These are phyloP conservation scores for Phymorhynchus buccinoides DNA, from an alignment of 1,140 invertebrate genomes.

Conservation along the genomic window DNA sequence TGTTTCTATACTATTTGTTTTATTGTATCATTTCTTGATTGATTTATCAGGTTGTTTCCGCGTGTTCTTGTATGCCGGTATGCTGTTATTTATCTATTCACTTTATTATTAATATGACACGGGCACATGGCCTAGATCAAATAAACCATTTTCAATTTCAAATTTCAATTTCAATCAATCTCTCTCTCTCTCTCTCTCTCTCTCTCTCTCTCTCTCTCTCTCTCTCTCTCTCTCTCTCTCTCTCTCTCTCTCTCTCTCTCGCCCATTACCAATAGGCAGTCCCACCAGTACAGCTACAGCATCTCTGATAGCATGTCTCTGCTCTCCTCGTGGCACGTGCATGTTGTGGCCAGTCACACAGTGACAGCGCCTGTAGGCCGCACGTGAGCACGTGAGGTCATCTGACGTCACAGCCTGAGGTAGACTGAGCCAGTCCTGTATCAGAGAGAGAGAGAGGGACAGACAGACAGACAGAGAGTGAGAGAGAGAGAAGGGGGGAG, in stretches of 20 bases:
- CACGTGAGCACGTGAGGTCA: slow-evolving; percentile 7
- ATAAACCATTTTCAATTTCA: too few relatives aligned
- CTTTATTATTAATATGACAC: too few relatives aligned
- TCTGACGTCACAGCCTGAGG: not conserved
- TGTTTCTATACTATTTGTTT: too few relatives aligned
- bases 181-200: too few relatives aligned
- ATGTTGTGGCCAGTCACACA: slow-evolving; percentile 12
- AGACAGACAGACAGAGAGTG: not conserved
- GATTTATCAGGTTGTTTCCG: too few relatives aligned
- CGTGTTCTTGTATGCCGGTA: too few relatives aligned
- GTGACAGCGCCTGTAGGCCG: slow-evolving; percentile 23
- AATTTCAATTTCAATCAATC: too few relatives aligned
- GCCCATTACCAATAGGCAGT: not conserved
- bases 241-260: slow-evolving; percentile 13
- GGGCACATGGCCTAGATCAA: too few relatives aligned
- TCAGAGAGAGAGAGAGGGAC: not conserved
- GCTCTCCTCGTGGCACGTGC: not conserved
- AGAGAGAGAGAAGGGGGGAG: not conserved
- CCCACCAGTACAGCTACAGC: not conserved
- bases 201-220: not conserved
- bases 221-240: not conserved
- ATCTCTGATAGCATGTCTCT: not conserved
- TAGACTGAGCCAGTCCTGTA: not conserved
- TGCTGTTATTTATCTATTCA: too few relatives aligned
- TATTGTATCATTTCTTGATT: too few relatives aligned